Conservation (phyloP, 2,888 invertebrate genomes). For the Tenodera sinensis region DNA sequence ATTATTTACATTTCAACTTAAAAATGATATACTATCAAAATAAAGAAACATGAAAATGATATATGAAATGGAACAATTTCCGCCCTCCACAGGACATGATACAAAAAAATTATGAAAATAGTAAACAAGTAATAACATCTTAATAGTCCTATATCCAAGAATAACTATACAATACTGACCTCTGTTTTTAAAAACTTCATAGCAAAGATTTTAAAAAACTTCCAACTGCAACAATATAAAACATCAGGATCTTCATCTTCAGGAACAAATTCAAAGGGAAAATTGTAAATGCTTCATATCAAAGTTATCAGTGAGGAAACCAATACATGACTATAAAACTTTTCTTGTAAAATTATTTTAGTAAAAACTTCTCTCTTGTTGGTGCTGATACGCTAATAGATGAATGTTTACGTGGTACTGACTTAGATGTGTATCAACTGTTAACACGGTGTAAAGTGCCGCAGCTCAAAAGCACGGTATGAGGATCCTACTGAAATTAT, state of each 20-base stretch:
- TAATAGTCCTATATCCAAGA: neutral
- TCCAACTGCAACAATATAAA: neutral
- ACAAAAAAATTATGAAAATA: neutral
- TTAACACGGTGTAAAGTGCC: too few relatives aligned
- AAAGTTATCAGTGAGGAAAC: neutral
- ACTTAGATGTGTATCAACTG: too few relatives aligned
- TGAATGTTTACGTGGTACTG: too few relatives aligned
- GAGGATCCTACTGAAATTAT: too few relatives aligned
- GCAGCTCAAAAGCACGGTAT: too few relatives aligned
- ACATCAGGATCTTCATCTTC: neutral
- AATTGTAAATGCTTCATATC: neutral
- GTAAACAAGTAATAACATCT: neutral
- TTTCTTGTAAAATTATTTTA: too few relatives aligned
- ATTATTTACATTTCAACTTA: neutral
- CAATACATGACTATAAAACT: too few relatives aligned
- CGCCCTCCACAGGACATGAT: constrained; percentile 11
- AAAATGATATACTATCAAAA: neutral
- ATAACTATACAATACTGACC: neutral
- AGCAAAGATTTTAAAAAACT: neutral
- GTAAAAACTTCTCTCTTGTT: too few relatives aligned
- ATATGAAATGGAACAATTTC: neutral
- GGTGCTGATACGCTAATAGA: too few relatives aligned
- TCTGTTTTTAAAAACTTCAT: neutral
- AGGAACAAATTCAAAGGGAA: neutral
- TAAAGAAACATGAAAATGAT: neutral